Conservation (phyloP, 2,888 invertebrate species). For the Drosophila rellima region DNA sequence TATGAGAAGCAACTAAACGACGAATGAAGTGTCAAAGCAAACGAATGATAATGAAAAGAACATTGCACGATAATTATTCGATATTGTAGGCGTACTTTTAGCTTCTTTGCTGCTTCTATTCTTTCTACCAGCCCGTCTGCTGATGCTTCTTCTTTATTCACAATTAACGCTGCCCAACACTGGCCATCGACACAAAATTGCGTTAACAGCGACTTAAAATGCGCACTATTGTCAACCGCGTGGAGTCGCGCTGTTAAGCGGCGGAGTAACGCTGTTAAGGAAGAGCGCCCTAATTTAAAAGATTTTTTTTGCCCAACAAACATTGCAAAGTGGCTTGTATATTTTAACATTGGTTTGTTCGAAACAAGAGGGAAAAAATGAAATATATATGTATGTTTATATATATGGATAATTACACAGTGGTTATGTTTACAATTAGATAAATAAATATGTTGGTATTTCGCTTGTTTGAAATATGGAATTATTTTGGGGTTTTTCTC, state of each 20-base stretch:
- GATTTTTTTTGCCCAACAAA: slow-evolving; percentile 27
- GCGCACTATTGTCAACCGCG: slow-evolving; percentile 1
- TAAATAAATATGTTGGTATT: slow-evolving; percentile 33
- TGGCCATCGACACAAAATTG: slow-evolving; percentile 14
- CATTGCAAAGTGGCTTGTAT: slow-evolving; percentile 43
- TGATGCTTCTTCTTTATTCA: slow-evolving; percentile 23
- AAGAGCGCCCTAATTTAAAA: slow-evolving; percentile 7
- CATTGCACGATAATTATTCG: slow-evolving; percentile 66
- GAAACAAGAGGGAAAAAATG: slow-evolving; percentile 22
- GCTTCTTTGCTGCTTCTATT: slow-evolving; percentile 49
- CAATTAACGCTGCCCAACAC: slow-evolving; percentile 35
- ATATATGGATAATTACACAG: slow-evolving; percentile 31
- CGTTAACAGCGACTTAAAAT: slow-evolving; percentile 23
- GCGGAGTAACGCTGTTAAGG: neutral
- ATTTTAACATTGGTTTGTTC: slow-evolving; percentile 40
- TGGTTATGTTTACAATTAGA: slow-evolving; percentile 44
- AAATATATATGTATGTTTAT: slow-evolving; percentile 16
- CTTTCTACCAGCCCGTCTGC: slow-evolving; percentile 34
- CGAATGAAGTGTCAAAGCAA: slow-evolving; percentile 56
- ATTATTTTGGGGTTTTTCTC: slow-evolving; percentile 39
- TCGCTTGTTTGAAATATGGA: slow-evolving; percentile 39
- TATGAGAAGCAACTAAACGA: slow-evolving; percentile 61
- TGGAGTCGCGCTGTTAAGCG: slow-evolving; percentile 17
- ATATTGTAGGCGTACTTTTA: slow-evolving; percentile 60
- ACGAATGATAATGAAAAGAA: slow-evolving; percentile 62